Base-by-base conservation (phyloP, 2,797 vertebrate species). In the Steatocranus sp. region DNA sequence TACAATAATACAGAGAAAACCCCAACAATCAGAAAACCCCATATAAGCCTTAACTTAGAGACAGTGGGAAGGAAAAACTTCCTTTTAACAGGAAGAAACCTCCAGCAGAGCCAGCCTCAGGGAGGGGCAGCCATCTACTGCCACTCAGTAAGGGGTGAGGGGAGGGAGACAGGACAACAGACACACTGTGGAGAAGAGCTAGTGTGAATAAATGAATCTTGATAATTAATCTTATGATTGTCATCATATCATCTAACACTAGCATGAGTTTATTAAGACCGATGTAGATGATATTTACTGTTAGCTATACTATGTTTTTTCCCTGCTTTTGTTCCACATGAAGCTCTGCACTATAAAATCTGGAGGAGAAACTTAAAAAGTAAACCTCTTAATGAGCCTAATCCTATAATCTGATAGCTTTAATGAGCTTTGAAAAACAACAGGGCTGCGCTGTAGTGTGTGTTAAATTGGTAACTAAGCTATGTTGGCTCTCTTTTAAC, bases 351-450 rank as follows among this genome's bases (percentile, higher is more conserved):
- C 74, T 38, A 6, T 25, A 25, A 1, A 53, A 34, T 76, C 10
- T 85, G 27, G 20, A 63, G 58, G 76, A 73, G 51, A 87, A 66
- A 56, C 50, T 15, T 14, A 32, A 48, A 32, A 41, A 14, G 23
- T 74, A 63, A 81, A 80, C 23, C 25, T 49, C 75, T 70, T 80
- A 86, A 89, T 85, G 76, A 5, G 11, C 27, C 34, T 9, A 78
- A 56, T 82, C 58, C 78, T 84, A 84, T 88, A 73, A 68, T 75
- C 41, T 75, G 38, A 77, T n/a, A 9, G 56, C 41, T 81, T 83
- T 49, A 73, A 79, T 68, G 43, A 73, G 75, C 82, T 80, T 76
- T 79, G 18, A 17, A 63, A 79, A 73, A 58, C 56, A 46, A 46
- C 41, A 7, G 5, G 3, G 12, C 76, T 66, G 50, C 25, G 11